phyloP scores from a whole-genome alignment of 37 sponge, comb jelly and placozoan species.

The Cliona cf. orientalis region DNA sequence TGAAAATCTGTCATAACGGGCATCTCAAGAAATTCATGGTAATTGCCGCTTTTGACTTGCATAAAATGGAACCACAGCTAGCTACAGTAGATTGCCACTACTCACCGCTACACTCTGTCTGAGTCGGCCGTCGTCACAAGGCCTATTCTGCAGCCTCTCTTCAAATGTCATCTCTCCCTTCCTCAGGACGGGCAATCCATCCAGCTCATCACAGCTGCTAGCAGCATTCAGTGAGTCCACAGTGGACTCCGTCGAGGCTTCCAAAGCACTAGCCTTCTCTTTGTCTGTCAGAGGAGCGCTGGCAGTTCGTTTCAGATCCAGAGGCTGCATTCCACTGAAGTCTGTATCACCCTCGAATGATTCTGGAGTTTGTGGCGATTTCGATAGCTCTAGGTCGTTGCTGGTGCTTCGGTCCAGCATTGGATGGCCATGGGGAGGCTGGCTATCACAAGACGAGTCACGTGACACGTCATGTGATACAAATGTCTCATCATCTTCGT shows the following conservation, averaged over 20 bases:
- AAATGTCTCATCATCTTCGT: neutral
- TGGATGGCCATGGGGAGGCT: neutral
- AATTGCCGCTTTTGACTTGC: too few relatives aligned
- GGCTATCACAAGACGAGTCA: neutral
- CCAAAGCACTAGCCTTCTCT: slow-evolving; percentile 1
- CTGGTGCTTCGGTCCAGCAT: neutral
- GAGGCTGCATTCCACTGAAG: neutral
- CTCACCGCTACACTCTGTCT: too few relatives aligned
- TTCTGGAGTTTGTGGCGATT: neutral
- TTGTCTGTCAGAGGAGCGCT: slow-evolving; percentile 26
- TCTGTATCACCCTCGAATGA: slow-evolving; percentile 3
- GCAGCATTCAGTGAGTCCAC: neutral
- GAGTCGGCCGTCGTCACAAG: too few relatives aligned
- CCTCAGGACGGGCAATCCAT: too few relatives aligned
- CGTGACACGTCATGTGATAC: neutral
- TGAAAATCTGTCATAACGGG: too few relatives aligned
- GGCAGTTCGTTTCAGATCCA: slow-evolving; percentile 17
- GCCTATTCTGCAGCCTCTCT: neutral
- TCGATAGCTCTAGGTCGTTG: neutral
- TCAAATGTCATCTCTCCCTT: neutral
- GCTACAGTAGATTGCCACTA: too few relatives aligned
- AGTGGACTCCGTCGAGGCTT: neutral
- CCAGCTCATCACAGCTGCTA: neutral
- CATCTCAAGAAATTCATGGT: too few relatives aligned
- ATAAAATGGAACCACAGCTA: too few relatives aligned